phyloP scores from a whole-genome alignment of 2,113 vertebrate genomes.

The Dissostichus mawsoni region DNA sequence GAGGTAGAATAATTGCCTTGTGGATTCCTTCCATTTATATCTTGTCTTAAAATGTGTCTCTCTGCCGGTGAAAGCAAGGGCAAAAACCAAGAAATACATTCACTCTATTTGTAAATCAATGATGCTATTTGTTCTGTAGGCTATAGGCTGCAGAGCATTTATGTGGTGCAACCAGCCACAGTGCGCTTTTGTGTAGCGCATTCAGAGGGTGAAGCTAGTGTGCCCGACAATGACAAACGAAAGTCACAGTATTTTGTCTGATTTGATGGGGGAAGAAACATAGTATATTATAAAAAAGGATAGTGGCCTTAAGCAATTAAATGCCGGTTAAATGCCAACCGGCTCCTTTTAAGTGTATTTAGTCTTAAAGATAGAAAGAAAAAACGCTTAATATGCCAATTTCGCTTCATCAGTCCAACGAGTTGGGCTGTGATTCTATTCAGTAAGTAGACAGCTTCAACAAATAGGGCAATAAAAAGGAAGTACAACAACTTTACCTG shows the following conservation, averaged over 20 bases:
- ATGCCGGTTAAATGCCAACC: not conserved
- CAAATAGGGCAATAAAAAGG: conserved; percentile 27
- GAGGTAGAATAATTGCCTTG: conserved; percentile 68
- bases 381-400: conserved; percentile 47
- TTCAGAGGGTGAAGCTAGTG: conserved; percentile 18
- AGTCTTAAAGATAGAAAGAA: conserved; percentile 23
- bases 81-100: conserved; percentile 30
- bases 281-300: conserved; percentile 19
- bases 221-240: conserved; percentile 15
- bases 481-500: conserved; percentile 6
- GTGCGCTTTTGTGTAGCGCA: conserved; percentile 23
- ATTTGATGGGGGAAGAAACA: conserved; percentile 23
- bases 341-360: conserved; percentile 23
- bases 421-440: conserved; percentile 28
- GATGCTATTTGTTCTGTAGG: conserved; percentile 44
- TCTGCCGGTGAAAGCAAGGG: conserved; percentile 31
- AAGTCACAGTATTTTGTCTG: conserved; percentile 15
- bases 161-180: conserved; percentile 14
- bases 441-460: conserved; percentile 9
- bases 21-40: conserved; percentile 63
- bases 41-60: conserved; percentile 57
- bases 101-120: conserved; percentile 62
- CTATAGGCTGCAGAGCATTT: conserved; percentile 26
- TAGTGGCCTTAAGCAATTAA: conserved; percentile 27
- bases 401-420: conserved; percentile 45